A percentile compares a stretch with the other conserved stretches of the same genome.
phyloP scores from a whole-genome alignment of 2,113 vertebrate genomes.

The Dipodomys merriami region DNA sequence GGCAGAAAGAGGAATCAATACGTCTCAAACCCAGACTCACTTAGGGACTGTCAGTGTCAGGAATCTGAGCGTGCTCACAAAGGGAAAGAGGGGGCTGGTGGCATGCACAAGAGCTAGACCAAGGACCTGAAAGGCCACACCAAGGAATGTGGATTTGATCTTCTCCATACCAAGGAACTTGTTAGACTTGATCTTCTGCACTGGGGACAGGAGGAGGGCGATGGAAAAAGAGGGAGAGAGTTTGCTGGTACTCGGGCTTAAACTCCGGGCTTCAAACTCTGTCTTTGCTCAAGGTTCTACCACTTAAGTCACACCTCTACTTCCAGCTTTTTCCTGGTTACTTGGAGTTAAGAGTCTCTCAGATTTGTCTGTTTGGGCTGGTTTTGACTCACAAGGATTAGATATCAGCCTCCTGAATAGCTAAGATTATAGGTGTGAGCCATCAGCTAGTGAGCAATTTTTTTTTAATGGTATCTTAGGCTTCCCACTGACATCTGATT shows the following conservation, averaged over 20 bases:
- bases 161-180: neutral
- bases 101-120: accelerated
- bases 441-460: neutral
- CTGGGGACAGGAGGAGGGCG: too few species aligned
- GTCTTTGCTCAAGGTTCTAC: too few species aligned
- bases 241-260: too few species aligned
- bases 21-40: neutral
- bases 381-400: too few species aligned
- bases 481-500: slow-evolving; percentile 16
- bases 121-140: neutral
- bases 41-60: neutral
- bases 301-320: too few species aligned
- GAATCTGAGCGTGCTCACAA: neutral
- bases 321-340: too few species aligned
- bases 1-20: neutral
- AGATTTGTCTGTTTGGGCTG: too few species aligned
- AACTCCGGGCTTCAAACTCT: too few species aligned
- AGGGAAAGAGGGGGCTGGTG: neutral
- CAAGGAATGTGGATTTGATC: neutral
- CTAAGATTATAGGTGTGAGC: neutral
- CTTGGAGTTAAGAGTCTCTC: too few species aligned
- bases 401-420: neutral
- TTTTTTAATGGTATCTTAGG: neutral
- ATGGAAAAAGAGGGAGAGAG: too few species aligned
- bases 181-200: too few species aligned